Base-by-base conservation (phyloP, 1,140 invertebrate genomes). In the Amphibalanus amphitrite region DNA sequence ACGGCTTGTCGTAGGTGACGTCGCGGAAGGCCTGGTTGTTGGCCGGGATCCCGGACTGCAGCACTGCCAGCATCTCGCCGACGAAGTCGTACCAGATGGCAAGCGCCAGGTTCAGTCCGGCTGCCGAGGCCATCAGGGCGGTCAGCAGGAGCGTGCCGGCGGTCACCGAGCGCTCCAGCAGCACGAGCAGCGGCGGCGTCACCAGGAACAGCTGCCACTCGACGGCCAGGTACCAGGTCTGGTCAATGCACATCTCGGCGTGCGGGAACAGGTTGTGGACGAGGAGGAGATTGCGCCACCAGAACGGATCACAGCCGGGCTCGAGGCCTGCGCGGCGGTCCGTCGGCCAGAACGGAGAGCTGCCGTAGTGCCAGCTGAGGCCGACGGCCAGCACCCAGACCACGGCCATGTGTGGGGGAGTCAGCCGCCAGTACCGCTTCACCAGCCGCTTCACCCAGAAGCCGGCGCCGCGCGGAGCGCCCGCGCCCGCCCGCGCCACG, bases 181-280 rank as follows among this genome's bases (percentile, higher is more conserved):
- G 23, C 26, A 65, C 26, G 6, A 65, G 64, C 23, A 65, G 64
- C 23, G 26, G 26, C 23, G 64, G 64, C 3, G 64, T n/a, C 6
- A 65, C 3, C 23, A 65, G 64, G 26, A 65, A 65, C 64, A 65
- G 26, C 26, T 65, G 64, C 64, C 64, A 65, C 64, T 65, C 64
- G 64, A 65, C 64, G 6, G 64, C 64, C 64, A 65, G 25, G 64
- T 65, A 65, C 64, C 64, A 65, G 3, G 64, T 65, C 64, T 65
- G 64, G 64, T 65, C 64, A 23, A 65, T 65, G 64, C 64, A 65
- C 64, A 65, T 65, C 64, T 65, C 64, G 64, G 64, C 64, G 64
- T 65, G 64, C 20, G 64, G 64, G 64, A 65, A 65, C 64, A 65
- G 64, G 64, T 65, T 65, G 23, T 65, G 64, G 4, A 65, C 26